Evolutionary conservation across 2,113 vertebrate species (phyloP), one percentile per base, ranked within the genome.

Genomic region (Coracopsis vasa): DNA sequence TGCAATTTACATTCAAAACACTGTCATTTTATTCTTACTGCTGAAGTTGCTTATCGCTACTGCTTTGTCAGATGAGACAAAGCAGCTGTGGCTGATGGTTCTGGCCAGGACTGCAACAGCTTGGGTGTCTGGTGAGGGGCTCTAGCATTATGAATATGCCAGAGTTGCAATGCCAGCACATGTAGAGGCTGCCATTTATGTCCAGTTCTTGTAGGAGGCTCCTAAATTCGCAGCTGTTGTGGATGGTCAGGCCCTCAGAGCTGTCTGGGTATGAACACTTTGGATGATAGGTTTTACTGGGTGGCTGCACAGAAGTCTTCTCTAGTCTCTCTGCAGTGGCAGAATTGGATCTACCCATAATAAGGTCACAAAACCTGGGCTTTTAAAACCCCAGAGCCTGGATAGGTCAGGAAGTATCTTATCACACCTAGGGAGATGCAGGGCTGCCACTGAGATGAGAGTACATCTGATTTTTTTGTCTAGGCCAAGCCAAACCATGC

Each of bases 201-300:
- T 65, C 41, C 35, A n/a, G 0, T 33, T 82, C 48, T 50, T 31
- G 42, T 14, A 66, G 44, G 23, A 88, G 41, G 41, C 29, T 79
- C 61, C 41, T 29, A 86, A 16, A 73, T 73, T 70, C 1, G 7
- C 14, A 48, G 41, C 39, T 88, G 21, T 31, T 53, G 10, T 70
- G 58, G 28, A 47, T 1, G 2, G 18, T 53, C 69, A 62, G 37
- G 70, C 14, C 18, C 44, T 64, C 0, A 0, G 39, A 12, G 35
- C 54, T 86, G 9, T 31, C 54, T 81, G 41, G 18, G 11, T 65
- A 28, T 41, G 16, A 82, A 56, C 33, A 25, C 39, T 14, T 65
- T 41, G 28, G 47, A 31, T 0, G 0, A 27, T 37, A 28, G 18
- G 16, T 65, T 72, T 88, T 60, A 53, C 44, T 70, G 39, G n/a